phyloP scores from a whole-genome alignment of 2,888 invertebrate genomes.

The Perdita meconis region DNA sequence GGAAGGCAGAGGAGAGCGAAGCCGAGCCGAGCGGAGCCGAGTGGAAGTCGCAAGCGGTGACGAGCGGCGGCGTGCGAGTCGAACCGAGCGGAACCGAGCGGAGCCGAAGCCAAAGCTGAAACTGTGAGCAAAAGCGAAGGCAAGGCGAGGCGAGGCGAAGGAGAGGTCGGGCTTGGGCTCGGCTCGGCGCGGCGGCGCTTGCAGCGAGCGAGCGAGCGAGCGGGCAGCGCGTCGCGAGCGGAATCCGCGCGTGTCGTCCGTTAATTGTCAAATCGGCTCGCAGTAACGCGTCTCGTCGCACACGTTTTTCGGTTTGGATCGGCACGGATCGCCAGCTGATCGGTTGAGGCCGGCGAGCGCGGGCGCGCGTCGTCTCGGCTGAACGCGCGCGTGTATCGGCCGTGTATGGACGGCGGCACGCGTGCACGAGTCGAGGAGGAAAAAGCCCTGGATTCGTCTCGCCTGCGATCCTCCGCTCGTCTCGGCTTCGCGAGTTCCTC shows the following conservation, averaged over 20 bases:
- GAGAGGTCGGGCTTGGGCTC: slow-evolving; percentile 64
- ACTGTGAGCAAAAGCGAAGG: slow-evolving; percentile 52
- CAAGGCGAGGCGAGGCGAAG: slow-evolving; percentile 32
- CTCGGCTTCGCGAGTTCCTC: slow-evolving; percentile 65
- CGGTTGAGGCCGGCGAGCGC: background rate
- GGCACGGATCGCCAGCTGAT: background rate
- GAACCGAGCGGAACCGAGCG: slow-evolving; percentile 65
- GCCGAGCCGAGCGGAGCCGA: background rate
- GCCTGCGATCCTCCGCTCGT: slow-evolving; percentile 72
- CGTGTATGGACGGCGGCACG: slow-evolving; percentile 74
- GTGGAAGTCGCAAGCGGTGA: slow-evolving; percentile 14
- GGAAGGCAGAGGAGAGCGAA: background rate
- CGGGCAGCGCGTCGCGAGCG: slow-evolving; percentile 41
- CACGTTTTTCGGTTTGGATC: too few species aligned
- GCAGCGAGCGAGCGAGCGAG: slow-evolving; percentile 45
- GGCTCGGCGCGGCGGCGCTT: slow-evolving; percentile 40
- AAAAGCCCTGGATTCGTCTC: slow-evolving; percentile 76
- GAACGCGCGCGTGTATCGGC: slow-evolving; percentile 73
- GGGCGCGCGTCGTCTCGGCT: slow-evolving; percentile 67
- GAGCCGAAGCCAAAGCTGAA: slow-evolving; percentile 65
- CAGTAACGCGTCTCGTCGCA: slow-evolving; percentile 7
- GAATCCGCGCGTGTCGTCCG: slow-evolving; percentile 43
- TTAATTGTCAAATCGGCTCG: slow-evolving; percentile 22
- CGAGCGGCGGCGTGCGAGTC: slow-evolving; percentile 54
- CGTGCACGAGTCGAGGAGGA: slow-evolving; percentile 76